These are phyloP conservation scores for Siniperca knerii DNA, from an alignment of 2,113 vertebrate genomes.

Conservation along the genomic window DNA sequence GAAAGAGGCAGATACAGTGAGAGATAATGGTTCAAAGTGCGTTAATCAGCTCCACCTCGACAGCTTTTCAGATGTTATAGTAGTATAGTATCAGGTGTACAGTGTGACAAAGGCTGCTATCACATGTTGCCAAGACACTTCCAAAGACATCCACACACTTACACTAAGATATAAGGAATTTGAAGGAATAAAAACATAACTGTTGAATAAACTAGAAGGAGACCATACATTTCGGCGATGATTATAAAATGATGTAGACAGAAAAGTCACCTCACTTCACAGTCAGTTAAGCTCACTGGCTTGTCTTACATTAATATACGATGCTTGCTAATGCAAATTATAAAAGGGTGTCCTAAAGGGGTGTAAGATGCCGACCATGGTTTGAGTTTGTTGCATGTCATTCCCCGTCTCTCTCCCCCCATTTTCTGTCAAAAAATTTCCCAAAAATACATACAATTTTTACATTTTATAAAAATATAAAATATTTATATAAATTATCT, in stretches of 20 bases:
- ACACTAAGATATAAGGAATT: not conserved
- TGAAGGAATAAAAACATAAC: not conserved
- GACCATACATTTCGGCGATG: not conserved
- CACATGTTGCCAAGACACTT: not conserved
- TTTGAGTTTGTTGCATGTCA: not conserved
- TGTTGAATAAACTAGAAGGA: not conserved
- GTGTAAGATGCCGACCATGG: too few relatives aligned
- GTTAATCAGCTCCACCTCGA: conserved; percentile 21
- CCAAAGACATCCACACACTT: not conserved
- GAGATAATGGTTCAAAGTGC: conserved; percentile 43
- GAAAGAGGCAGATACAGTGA: conserved; percentile 9
- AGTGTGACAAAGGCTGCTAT: conserved; percentile 33
- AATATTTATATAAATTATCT: not conserved
- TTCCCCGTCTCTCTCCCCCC: too few relatives aligned
- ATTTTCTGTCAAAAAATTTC: not conserved
- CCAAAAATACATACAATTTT: not conserved
- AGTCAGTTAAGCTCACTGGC: not conserved
- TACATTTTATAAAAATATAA: not conserved
- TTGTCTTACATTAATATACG: not conserved
- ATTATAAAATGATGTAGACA: not conserved
- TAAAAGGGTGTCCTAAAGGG: not conserved
- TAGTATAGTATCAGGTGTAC: conserved; percentile 31
- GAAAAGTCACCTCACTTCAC: not conserved
- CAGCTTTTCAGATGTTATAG: conserved; percentile 31
- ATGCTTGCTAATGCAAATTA: not conserved